phyloP scores from a whole-genome alignment of 2,888 invertebrate genomes.

The Petrophora chlorosata region DNA sequence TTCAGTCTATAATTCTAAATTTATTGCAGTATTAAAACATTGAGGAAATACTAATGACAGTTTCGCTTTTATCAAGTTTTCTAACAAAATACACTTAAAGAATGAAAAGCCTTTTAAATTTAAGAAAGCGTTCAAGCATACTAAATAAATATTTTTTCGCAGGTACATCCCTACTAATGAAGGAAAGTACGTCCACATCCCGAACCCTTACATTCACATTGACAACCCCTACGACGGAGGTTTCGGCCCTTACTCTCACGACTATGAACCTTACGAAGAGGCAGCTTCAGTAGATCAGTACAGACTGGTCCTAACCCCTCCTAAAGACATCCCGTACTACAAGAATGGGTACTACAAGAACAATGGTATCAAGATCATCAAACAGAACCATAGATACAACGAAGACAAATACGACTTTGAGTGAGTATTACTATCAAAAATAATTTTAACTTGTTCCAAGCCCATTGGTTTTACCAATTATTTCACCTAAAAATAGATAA shows the following conservation, averaged over 20 bases:
- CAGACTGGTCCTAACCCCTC: slow-evolving; percentile 59
- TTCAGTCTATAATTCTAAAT: no score
- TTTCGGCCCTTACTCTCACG: slow-evolving; percentile 72
- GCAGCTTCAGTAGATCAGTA: slow-evolving; percentile 72
- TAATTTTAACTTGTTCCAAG: background rate
- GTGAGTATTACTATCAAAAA: slow-evolving; percentile 58
- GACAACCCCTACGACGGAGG: slow-evolving; percentile 78
- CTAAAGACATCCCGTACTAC: slow-evolving; percentile 72
- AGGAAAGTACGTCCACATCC: slow-evolving; percentile 81
- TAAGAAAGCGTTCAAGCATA: no score
- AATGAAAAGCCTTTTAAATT: no score
- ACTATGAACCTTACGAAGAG: slow-evolving; percentile 77
- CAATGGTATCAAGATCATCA: slow-evolving; percentile 79
- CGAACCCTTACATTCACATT: slow-evolving; percentile 80
- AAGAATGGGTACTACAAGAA: slow-evolving; percentile 79
- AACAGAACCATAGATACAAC: slow-evolving; percentile 75
- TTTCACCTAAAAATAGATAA: no score
- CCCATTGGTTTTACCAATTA: no score
- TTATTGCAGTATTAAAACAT: no score
- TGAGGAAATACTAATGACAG: no score
- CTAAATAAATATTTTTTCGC: slow-evolving; percentile 33
- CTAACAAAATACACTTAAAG: no score
- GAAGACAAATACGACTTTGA: slow-evolving; percentile 81
- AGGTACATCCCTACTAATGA: slow-evolving; percentile 78
- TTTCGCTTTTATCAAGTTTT: no score